Evolutionary conservation across 2,888 invertebrate species (phyloP).

Genomic region (Drosophila limbata): DNA sequence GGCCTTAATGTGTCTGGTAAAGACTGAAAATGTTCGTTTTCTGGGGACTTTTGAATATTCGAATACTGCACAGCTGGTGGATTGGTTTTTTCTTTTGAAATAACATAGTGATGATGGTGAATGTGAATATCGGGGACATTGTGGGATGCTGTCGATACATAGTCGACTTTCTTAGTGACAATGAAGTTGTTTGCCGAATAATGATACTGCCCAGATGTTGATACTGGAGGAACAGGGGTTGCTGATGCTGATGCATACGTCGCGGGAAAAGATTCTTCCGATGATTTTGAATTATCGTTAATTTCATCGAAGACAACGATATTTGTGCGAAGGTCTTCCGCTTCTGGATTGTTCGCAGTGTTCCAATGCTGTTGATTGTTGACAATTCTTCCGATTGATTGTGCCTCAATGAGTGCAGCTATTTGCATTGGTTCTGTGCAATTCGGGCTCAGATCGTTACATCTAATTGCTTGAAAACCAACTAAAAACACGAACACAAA

Average conservation of each 20-base stretch:
- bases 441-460: background rate
- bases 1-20: constrained; percentile 3
- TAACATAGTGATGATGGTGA: constrained; percentile 25
- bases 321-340: background rate
- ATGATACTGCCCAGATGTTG: background rate
- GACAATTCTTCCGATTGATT: constrained; percentile 27
- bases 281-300: background rate
- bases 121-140: constrained; percentile 18
- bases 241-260: background rate
- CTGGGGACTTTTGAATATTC: background rate
- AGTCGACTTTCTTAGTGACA: constrained; percentile 5
- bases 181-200: constrained; percentile 5
- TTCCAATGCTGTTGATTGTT: constrained; percentile 8
- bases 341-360: background rate
- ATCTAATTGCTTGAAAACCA: background rate
- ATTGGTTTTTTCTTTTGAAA: constrained; percentile 4
- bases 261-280: background rate
- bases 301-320: constrained; percentile 9
- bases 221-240: background rate
- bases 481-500: background rate
- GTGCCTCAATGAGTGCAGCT: constrained; percentile 15
- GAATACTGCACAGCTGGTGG: background rate
- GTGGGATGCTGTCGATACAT: background rate
- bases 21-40: constrained; percentile 2
- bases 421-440: background rate